Conservation (phyloP, 2,888 invertebrate genomes). For the Iphiclides podalirius region DNA sequence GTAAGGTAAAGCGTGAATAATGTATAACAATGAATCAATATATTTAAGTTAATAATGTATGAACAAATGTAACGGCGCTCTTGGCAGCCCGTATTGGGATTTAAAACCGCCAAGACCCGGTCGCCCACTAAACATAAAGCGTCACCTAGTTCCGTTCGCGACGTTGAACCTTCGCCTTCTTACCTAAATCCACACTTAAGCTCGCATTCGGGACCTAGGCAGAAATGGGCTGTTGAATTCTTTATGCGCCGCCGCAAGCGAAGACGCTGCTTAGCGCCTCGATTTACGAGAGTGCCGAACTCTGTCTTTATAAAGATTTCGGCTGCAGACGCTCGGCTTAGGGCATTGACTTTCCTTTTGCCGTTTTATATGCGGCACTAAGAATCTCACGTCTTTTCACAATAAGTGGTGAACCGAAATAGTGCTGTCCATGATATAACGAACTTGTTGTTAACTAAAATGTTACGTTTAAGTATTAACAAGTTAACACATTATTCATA, state of each 20-base stretch:
- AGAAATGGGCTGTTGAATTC: constrained; percentile 49
- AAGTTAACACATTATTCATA: too few species aligned
- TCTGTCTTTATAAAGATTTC: constrained; percentile 11
- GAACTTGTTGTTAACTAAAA: too few species aligned
- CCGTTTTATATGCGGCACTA: too few species aligned
- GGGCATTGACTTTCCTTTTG: too few species aligned
- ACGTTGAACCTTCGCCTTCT: constrained; percentile 46
- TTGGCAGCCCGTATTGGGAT: background rate
- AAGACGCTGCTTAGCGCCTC: constrained; percentile 52
- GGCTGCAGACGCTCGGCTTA: constrained; percentile 19
- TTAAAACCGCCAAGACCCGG: constrained; percentile 33
- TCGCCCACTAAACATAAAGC: constrained; percentile 51
- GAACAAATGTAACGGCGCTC: too few species aligned
- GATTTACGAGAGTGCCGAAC: constrained; percentile 34
- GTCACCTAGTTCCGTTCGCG: constrained; percentile 46
- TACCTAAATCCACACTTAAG: constrained; percentile 44
- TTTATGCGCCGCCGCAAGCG: constrained; percentile 44
- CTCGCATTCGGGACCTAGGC: constrained; percentile 31
- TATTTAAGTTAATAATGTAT: too few species aligned
- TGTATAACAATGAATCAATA: too few species aligned
- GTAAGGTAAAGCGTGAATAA: too few species aligned
- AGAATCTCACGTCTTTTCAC: too few species aligned
- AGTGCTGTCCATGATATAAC: too few species aligned
- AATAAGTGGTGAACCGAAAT: too few species aligned
- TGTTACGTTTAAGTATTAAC: too few species aligned